A percentile compares a stretch with the other conserved stretches of the same genome.
These are phyloP conservation scores for Colaptes auratus DNA, from an alignment of 2,113 vertebrate genomes.

Conservation along the genomic window DNA sequence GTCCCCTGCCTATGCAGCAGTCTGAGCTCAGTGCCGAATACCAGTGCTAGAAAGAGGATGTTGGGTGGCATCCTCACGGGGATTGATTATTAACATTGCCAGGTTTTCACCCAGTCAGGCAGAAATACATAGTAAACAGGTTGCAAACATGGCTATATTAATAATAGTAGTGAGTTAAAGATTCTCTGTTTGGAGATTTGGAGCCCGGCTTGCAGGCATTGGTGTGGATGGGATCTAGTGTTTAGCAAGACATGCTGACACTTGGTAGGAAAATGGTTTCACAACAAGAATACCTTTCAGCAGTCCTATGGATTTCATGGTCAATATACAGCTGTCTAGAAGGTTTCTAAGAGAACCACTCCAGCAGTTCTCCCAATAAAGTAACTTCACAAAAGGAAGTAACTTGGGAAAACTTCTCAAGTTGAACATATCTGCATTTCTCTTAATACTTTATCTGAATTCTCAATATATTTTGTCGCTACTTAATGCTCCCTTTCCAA, in stretches of 20 bases:
- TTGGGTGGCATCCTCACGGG: neutral
- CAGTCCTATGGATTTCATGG: neutral
- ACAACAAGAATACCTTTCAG: neutral
- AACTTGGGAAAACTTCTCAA: conserved; percentile 5
- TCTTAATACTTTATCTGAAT: neutral
- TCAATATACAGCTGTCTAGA: neutral
- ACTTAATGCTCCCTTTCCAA: neutral
- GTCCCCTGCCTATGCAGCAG: neutral
- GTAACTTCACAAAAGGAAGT: neutral
- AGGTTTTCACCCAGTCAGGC: neutral
- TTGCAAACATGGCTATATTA: neutral
- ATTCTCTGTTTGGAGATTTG: neutral
- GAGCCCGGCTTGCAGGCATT: neutral
- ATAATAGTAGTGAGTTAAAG: neutral
- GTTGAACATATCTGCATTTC: neutral
- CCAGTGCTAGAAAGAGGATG: neutral
- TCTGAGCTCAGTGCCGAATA: neutral
- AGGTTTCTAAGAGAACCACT: neutral
- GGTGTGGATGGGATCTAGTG: neutral
- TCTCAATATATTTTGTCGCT: neutral
- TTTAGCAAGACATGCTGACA: neutral
- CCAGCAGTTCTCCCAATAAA: neutral
- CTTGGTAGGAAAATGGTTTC: neutral
- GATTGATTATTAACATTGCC: neutral
- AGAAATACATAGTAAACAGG: neutral